Evolutionary conservation across 2,888 invertebrate species (phyloP).

Genomic region (Physocephala rufipes): DNA sequence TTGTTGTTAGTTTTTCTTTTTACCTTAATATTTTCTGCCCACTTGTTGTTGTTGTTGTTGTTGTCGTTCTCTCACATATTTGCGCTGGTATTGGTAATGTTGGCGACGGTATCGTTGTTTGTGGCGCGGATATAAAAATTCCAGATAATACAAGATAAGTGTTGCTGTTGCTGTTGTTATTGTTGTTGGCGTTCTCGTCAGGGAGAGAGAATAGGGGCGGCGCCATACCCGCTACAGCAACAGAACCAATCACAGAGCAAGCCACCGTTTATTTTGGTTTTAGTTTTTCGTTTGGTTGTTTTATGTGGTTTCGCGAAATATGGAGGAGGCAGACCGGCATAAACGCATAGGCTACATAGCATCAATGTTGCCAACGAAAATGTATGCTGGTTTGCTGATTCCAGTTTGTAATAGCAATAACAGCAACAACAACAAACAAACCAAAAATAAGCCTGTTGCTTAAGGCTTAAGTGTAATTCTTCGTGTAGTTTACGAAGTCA

Average conservation of each 20-base stretch:
- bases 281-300: constrained; percentile 33
- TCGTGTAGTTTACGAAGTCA: not conserved
- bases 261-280: constrained; percentile 47
- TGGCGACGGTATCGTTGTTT: not conserved
- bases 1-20: not conserved
- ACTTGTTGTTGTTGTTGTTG: not conserved
- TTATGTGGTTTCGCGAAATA: constrained; percentile 22
- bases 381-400: constrained; percentile 3
- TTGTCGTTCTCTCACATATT: not conserved
- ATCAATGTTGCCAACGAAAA: no score
- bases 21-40: no score
- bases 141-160: constrained; percentile 52
- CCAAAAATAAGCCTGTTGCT: constrained; percentile 8
- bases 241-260: constrained; percentile 65
- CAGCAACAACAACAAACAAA: constrained; percentile 4
- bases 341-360: not conserved
- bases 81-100: not conserved
- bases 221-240: constrained; percentile 58
- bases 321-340: constrained; percentile 23
- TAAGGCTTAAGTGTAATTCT: not conserved
- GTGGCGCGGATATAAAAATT: constrained; percentile 36
- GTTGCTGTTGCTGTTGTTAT: not conserved
- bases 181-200: not conserved
- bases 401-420: constrained; percentile 2
- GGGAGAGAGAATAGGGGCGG: constrained; percentile 63